These are phyloP conservation scores for Leptura quadrifasciata DNA, from an alignment of 2,888 invertebrate genomes.

Conservation along the genomic window DNA sequence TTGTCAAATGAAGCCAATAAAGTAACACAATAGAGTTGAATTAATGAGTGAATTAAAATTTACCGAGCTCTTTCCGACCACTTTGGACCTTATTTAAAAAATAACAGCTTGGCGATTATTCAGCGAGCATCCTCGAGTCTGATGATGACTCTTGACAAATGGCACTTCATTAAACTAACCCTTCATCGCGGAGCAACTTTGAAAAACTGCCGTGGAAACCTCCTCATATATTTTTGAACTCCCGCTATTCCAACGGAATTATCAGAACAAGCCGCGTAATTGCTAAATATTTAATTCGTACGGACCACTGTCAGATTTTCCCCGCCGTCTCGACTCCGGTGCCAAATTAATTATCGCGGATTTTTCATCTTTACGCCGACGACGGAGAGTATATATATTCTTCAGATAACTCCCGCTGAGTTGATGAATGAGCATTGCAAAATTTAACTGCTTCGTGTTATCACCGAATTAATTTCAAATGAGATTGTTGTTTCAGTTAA, in stretches of 20 bases:
- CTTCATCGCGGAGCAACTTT: slow-evolving; percentile 56
- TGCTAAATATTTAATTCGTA: slow-evolving; percentile 47
- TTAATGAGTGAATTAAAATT: slow-evolving; percentile 54
- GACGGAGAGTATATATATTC: slow-evolving; percentile 30
- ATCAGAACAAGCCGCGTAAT: slow-evolving; percentile 26
- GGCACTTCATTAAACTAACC: slow-evolving; percentile 63
- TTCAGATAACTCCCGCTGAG: slow-evolving; percentile 31
- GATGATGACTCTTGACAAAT: slow-evolving; percentile 63
- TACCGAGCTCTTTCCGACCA: slow-evolving; percentile 48
- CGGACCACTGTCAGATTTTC: slow-evolving; percentile 29
- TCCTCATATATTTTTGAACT: slow-evolving; percentile 30
- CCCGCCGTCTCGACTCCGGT: slow-evolving; percentile 15
- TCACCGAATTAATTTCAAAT: slow-evolving; percentile 49
- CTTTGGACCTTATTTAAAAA: slow-evolving; percentile 55
- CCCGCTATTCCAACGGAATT: slow-evolving; percentile 15
- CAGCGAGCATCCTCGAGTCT: slow-evolving; percentile 56
- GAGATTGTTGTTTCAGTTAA: slow-evolving; percentile 48
- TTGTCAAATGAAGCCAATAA: slow-evolving; percentile 46
- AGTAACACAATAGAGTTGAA: slow-evolving; percentile 40
- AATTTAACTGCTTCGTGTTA: slow-evolving; percentile 30
- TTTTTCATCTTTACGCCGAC: slow-evolving; percentile 33
- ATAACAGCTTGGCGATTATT: slow-evolving; percentile 60
- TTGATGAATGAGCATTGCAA: slow-evolving; percentile 38
- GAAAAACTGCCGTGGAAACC: slow-evolving; percentile 39
- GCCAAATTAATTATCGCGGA: slow-evolving; percentile 35